Evolutionary conservation across 2,113 vertebrate species (phyloP).

Genomic region (Zosterops japonicus): DNA sequence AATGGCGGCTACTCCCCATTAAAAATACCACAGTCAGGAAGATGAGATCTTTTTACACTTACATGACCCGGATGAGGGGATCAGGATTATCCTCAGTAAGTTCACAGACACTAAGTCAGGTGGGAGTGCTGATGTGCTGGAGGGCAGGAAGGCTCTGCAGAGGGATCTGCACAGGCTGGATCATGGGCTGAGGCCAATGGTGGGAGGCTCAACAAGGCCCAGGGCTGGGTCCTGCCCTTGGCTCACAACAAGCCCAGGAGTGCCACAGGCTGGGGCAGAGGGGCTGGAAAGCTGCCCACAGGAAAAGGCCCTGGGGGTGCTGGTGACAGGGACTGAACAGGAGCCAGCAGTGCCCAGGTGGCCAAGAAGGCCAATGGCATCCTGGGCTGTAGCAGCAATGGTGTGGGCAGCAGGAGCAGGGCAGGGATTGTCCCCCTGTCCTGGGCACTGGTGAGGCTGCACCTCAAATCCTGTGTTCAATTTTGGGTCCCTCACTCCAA

Average conservation of each 20-base stretch:
- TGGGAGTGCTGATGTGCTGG: background rate
- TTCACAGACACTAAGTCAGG: background rate
- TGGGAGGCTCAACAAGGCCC: background rate
- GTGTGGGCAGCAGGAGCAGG: background rate
- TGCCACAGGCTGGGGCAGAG: background rate
- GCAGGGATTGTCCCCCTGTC: background rate
- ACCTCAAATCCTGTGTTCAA: background rate
- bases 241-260: background rate
- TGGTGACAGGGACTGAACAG: background rate
- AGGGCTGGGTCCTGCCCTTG: background rate
- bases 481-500: background rate
- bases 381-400: background rate
- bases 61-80: background rate
- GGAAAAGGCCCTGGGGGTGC: background rate
- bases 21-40: background rate
- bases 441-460: fast-evolving
- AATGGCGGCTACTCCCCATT: background rate
- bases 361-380: background rate
- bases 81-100: background rate
- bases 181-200: background rate
- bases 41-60: background rate
- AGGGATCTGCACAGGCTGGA: background rate
- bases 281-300: background rate
- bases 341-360: background rate
- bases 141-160: background rate